Evolutionary conservation across 1,140 invertebrate species (phyloP).

Genomic region (Archivesica marissinica): DNA sequence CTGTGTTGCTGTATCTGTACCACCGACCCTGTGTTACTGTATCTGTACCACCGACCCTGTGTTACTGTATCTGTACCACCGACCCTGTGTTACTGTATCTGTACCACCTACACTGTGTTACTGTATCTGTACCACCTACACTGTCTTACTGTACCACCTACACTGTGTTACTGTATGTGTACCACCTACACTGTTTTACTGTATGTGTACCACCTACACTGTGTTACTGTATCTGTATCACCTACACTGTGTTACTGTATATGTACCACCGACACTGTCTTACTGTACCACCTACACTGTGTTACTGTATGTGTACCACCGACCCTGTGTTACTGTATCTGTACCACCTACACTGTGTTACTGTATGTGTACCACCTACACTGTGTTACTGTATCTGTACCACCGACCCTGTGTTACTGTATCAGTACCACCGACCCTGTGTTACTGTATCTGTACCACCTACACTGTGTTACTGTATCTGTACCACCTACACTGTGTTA

Average conservation of each 20-base stretch:
- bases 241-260: conserved; percentile 72
- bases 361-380: conserved; percentile 79
- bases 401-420: background rate
- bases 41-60: background rate
- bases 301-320: conserved; percentile 77
- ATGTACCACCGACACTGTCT: conserved; percentile 50
- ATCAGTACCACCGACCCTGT: background rate
- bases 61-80: background rate
- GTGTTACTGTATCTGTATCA: background rate
- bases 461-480: background rate
- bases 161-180: conserved; percentile 76
- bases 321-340: background rate
- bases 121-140: too few relatives aligned
- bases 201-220: conserved; percentile 77
- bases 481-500: background rate
- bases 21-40: background rate
- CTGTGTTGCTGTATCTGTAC: too few relatives aligned
- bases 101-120: background rate
- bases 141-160: background rate
- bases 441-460: background rate
- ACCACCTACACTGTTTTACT: background rate
- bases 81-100: background rate
- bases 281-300: background rate
- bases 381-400: background rate
- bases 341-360: too few relatives aligned